Base-by-base conservation (phyloP, 2,113 vertebrate genomes). In the Eleginops maclovinus region DNA sequence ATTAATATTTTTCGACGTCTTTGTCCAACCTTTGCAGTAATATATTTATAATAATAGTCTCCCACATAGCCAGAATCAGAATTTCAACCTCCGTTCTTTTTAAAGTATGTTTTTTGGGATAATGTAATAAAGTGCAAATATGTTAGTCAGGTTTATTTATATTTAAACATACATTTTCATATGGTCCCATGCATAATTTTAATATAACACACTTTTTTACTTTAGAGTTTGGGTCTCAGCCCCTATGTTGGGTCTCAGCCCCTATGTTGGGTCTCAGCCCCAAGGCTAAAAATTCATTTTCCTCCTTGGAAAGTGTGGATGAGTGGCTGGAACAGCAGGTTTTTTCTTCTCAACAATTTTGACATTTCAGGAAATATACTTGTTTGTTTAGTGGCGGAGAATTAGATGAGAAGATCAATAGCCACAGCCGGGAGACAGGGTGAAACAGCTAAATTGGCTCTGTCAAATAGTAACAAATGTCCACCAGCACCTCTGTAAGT, bases 11-110 rank as follows among this genome's bases (percentile, higher is more conserved):
- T 71, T 61, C 59, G 43, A 59, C 65, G 21, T 55, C 65, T 60
- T n/a, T 65, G 64, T 78, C 64, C 28, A 50, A 28, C 17, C 53
- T 56, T 68, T 58, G 31, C 55, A 69, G 49, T 21, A 51, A 58
- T 54, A 26, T 63, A 65, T 68, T 63, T 24, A 21, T 46, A 75
- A 50, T 50, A 73, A 78, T 40, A 24, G 63, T 11, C 43, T 40
- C 58, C 71, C 36, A 6, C 50, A 41, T 9, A 17, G n/a, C 28
- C 17, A 43, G n/a, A n/a, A n/a, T 55, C 41, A 22, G 21, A 10
- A 19, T 15, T 26, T 22, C 26, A 58, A 31, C 21, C 17, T 40
- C 24, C 49, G 49, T 17, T 72, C 8, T 36, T 36, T 36, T 36
- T 8, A 36, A 36, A 36, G 31, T 36, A 36, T 36, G 31, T 36